phyloP scores from a whole-genome alignment of 2,797 vertebrate genomes.

The Lophius americanus region DNA sequence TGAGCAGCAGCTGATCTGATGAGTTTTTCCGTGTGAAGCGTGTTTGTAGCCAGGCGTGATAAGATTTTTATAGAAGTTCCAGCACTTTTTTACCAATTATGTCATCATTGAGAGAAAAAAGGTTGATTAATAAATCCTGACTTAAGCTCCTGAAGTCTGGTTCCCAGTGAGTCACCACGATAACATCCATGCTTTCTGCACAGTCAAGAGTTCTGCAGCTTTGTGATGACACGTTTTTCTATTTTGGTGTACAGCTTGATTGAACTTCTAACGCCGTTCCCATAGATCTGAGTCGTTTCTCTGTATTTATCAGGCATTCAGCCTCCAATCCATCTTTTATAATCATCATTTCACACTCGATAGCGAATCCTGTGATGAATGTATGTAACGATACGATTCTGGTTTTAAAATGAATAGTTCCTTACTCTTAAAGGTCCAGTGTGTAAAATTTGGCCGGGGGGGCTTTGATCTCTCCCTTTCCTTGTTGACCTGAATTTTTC shows the following conservation, averaged over 20 bases:
- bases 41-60: conserved; percentile 21
- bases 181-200: conserved; percentile 33
- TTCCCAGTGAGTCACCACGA: conserved; percentile 40
- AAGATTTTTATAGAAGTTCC: conserved; percentile 25
- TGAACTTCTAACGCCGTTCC: conserved; percentile 29
- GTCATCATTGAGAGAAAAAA: conserved; percentile 36
- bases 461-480: too few species aligned
- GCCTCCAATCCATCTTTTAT: neutral
- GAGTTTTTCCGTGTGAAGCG: conserved; percentile 21
- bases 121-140: conserved; percentile 17
- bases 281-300: conserved; percentile 19
- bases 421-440: too few species aligned
- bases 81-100: conserved; percentile 29
- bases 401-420: conserved; percentile 11
- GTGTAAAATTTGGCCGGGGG: too few species aligned
- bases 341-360: conserved; percentile 11
- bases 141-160: conserved; percentile 16
- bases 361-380: conserved; percentile 24
- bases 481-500: too few species aligned
- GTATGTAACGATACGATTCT: conserved; percentile 5
- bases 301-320: conserved; percentile 15
- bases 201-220: conserved; percentile 18
- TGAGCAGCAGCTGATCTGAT: conserved; percentile 5
- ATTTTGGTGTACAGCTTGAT: conserved; percentile 20
- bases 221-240: conserved; percentile 24